These are phyloP conservation scores for Anagyrus pseudococci DNA, from an alignment of 2,888 invertebrate genomes.

Conservation along the genomic window DNA sequence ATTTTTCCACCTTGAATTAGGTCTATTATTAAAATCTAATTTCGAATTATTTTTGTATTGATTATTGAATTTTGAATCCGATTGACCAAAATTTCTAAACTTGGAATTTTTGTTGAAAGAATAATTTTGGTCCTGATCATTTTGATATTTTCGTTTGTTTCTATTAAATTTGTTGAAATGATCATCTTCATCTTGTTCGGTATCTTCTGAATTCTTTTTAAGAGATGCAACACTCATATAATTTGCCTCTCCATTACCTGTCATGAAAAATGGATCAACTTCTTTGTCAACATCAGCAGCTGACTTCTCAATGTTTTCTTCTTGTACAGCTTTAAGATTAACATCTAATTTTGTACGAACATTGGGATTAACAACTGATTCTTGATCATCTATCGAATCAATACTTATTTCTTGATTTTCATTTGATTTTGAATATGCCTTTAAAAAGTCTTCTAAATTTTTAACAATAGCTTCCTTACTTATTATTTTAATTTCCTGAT, in stretches of 20 bases:
- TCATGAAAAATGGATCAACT: slow-evolving; percentile 52
- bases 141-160: slow-evolving; percentile 35
- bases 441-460: slow-evolving; percentile 46
- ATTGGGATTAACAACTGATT: too few relatives aligned
- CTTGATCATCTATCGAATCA: background rate
- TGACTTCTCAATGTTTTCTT: background rate
- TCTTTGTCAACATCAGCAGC: slow-evolving; percentile 35
- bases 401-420: background rate
- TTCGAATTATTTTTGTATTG: background rate
- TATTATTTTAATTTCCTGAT: slow-evolving; percentile 25
- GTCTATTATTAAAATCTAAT: slow-evolving; percentile 4
- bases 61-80: slow-evolving; percentile 8
- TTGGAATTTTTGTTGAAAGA: background rate
- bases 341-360: too few relatives aligned
- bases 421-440: slow-evolving; percentile 31
- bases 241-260: slow-evolving; percentile 42
- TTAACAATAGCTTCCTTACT: slow-evolving; percentile 51
- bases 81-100: too few relatives aligned
- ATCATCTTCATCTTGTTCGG: slow-evolving; percentile 21
- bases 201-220: slow-evolving; percentile 28
- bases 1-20: background rate
- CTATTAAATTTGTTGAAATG: slow-evolving; percentile 41
- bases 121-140: slow-evolving; percentile 8
- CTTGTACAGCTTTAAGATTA: too few relatives aligned
- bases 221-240: slow-evolving; percentile 47